Percentiles rank a stretch among this genome's conserved stretches.
These are phyloP conservation scores for Phortica okadai DNA, from an alignment of 2,888 invertebrate species.

Conservation along the genomic window DNA sequence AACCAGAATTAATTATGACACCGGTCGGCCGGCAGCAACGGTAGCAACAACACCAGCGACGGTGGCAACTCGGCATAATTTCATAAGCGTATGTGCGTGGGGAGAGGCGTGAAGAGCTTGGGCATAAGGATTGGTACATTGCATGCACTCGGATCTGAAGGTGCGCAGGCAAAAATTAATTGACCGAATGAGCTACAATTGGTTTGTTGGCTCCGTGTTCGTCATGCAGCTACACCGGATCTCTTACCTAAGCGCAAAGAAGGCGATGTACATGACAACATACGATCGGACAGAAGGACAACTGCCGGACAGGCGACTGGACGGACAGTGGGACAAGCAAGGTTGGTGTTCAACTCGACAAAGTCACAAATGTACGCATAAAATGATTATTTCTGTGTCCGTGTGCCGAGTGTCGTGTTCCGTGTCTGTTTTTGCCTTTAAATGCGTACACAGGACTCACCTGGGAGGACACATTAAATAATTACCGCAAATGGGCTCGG, in stretches of 20 bases:
- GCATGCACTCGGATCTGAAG: constrained; percentile 49
- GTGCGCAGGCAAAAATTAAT: constrained; percentile 60
- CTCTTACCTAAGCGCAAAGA: background rate
- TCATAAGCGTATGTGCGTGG: background rate
- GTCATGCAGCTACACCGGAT: background rate
- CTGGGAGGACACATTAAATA: constrained; percentile 75
- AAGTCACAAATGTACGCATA: constrained; percentile 14
- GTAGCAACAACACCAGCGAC: constrained; percentile 29
- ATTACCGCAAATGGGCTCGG: constrained; percentile 75
- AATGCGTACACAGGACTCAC: constrained; percentile 44
- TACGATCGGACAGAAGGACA: background rate
- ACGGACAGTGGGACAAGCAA: background rate
- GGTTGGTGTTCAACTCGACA: background rate
- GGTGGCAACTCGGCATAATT: constrained; percentile 13
- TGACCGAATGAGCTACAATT: constrained; percentile 50
- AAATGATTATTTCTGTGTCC: constrained; percentile 44
- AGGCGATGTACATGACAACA: background rate
- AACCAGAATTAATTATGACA: constrained; percentile 69
- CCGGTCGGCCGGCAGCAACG: constrained; percentile 34
- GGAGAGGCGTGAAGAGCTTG: background rate
- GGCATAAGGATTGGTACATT: background rate
- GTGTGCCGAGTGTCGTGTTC: constrained; percentile 28
- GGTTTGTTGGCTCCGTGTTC: background rate
- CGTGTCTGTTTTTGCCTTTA: constrained; percentile 35
- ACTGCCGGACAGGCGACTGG: background rate